phyloP scores from a whole-genome alignment of 2,797 vertebrate species.

The Protosalanx chinensis region DNA sequence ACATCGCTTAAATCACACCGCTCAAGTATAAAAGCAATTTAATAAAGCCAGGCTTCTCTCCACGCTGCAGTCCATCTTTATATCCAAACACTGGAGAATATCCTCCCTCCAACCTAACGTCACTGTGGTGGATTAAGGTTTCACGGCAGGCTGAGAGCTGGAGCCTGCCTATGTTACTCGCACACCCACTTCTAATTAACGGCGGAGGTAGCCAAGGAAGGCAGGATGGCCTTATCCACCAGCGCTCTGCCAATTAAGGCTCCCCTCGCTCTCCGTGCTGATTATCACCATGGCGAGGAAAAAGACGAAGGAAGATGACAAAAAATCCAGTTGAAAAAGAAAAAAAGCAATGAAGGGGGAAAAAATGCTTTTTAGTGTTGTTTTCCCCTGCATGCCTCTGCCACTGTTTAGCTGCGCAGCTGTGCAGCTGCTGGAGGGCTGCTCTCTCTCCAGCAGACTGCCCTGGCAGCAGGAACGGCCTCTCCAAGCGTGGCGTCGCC shows the following conservation, averaged over 20 bases:
- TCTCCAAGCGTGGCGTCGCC: constrained; percentile 39
- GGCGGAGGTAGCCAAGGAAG: too few species aligned
- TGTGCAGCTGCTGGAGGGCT: constrained; percentile 34
- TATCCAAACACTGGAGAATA: neutral
- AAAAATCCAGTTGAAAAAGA: constrained; percentile 2
- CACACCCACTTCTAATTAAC: constrained; percentile 63
- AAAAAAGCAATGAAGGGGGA: neutral
- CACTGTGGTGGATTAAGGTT: constrained; percentile 59
- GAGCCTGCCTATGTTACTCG: constrained; percentile 75
- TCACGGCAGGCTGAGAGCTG: constrained; percentile 60
- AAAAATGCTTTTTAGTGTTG: too few species aligned
- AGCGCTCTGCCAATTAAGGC: constrained; percentile 62
- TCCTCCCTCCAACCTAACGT: constrained; percentile 37
- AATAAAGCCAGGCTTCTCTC: constrained; percentile 47
- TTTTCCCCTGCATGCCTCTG: neutral
- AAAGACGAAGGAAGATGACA: constrained; percentile 24
- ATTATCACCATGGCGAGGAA: constrained; percentile 52
- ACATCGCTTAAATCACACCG: constrained; percentile 24
- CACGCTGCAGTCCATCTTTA: neutral
- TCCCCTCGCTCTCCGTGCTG: constrained; percentile 38
- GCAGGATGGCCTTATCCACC: constrained; percentile 42
- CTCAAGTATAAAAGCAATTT: constrained; percentile 38
- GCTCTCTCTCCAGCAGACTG: constrained; percentile 41
- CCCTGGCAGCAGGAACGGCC: constrained; percentile 44
- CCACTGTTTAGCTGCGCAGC: constrained; percentile 41